Evolutionary conservation across 2,113 vertebrate genomes (phyloP), one percentile per base, ranked within the genome.

Genomic region (Chloropsis cyanopogon): DNA sequence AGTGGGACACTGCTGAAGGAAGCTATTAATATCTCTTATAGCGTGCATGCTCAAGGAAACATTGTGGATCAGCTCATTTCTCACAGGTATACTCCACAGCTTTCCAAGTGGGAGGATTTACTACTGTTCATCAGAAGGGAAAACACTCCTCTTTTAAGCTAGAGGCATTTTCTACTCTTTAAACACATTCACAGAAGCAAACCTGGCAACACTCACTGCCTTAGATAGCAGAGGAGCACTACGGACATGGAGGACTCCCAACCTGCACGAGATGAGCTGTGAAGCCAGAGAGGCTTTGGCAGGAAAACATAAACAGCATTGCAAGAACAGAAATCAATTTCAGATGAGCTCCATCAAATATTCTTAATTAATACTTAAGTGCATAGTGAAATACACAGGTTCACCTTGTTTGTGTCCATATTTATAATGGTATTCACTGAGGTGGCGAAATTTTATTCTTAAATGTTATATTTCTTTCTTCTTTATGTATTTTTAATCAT

Each of bases 1-100:
- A 69, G 35, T 90, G 95, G 93, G 85, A 88, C 89, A 83, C 41
- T 65, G 88, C 88, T 73, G 59, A 88, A 76, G 81, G 88, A 95
- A 95, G 82, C n/a, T 85, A 93, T 84, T 82, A 70, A 92, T 90
- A 92, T 69, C 80, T 77, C 92, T 88, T 92, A 31, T 29, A 87
- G 35, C 9, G 0, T 70, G 70, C 42, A 37, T 35, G 87, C 86
- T 93, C 90, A 91, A 88, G 86, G 89, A 95, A 90, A 57, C 42
- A 9, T 5, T 22, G 56, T 22, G 91, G 95, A 92, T 42, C 76
- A 42, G 61, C 68, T 52, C 77, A 91, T 82, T 94, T 82, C 94
- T 96, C 90, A 54, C 10, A 96, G 86, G 81, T 66, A 29, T 6
- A 29, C 14, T n/a, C 56, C 42, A 29, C 37, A 12, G 70, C 21